Conservation (phyloP, 2,113 vertebrate genomes). For the Etheostoma spectabile region DNA sequence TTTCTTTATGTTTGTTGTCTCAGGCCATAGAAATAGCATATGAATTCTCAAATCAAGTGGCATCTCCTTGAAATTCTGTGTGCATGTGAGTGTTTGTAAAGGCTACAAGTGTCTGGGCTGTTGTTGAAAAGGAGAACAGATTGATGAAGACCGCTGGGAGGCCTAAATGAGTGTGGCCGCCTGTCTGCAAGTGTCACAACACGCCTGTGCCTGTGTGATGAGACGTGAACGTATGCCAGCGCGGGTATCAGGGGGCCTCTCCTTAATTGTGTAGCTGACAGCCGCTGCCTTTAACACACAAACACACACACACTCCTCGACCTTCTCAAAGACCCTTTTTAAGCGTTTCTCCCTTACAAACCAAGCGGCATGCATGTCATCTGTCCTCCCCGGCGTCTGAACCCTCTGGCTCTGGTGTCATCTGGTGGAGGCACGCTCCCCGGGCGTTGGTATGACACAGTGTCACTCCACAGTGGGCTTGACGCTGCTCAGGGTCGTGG, state of each 20-base stretch:
- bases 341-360: slow-evolving; percentile 38
- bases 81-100: slow-evolving; percentile 25
- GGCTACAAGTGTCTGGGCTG: slow-evolving; percentile 38
- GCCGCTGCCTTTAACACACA: slow-evolving; percentile 47
- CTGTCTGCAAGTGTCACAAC: slow-evolving; percentile 66
- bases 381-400: slow-evolving; percentile 62
- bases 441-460: slow-evolving; percentile 34
- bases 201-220: slow-evolving; percentile 46
- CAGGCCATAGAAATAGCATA: slow-evolving; percentile 49
- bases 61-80: slow-evolving; percentile 40
- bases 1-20: slow-evolving; percentile 50
- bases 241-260: slow-evolving; percentile 37
- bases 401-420: slow-evolving; percentile 57
- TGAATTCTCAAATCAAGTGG: slow-evolving; percentile 42
- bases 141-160: slow-evolving; percentile 71
- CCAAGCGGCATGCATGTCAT: slow-evolving; percentile 73
- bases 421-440: slow-evolving; percentile 48
- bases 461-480: slow-evolving; percentile 70
- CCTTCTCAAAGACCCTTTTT: slow-evolving; percentile 47
- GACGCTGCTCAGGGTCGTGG: slow-evolving; percentile 53
- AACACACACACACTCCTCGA: slow-evolving; percentile 20
- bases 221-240: slow-evolving; percentile 24
- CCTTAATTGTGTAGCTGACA: slow-evolving; percentile 67
- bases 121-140: slow-evolving; percentile 68
- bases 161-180: slow-evolving; percentile 46